A percentile compares a stretch with the other conserved stretches of the same genome.
Evolutionary conservation across 2,888 invertebrate species (phyloP).

Genomic region (Drosophila multiciliata): DNA sequence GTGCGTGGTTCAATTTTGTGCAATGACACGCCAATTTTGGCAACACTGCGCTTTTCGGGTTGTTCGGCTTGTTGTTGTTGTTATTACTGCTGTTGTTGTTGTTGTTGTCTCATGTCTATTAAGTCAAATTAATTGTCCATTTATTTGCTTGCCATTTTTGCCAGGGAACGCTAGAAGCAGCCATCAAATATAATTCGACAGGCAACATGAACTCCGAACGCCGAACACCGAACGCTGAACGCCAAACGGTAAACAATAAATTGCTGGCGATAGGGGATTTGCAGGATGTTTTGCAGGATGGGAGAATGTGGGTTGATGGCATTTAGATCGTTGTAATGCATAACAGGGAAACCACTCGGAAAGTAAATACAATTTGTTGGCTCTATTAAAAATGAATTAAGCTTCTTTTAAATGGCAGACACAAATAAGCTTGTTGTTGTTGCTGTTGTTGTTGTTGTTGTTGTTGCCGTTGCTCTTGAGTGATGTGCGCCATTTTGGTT

Average conservation of each 20-base stretch:
- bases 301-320: not conserved
- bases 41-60: constrained; percentile 28
- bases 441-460: constrained; percentile 19
- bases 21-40: constrained; percentile 52
- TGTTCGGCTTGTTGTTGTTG: not conserved
- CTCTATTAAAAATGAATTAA: constrained; percentile 76
- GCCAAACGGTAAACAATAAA: constrained; percentile 28
- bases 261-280: not conserved
- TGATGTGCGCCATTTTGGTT: constrained; percentile 76
- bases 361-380: constrained; percentile 70
- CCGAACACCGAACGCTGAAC: constrained; percentile 3
- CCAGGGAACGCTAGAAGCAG: constrained; percentile 43
- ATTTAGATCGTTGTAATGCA: constrained; percentile 15
- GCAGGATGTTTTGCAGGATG: not conserved
- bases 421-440: constrained; percentile 1
- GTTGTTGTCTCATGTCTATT: constrained; percentile 67
- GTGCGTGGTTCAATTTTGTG: constrained; percentile 55
- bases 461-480: constrained; percentile 19
- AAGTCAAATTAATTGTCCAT: constrained; percentile 79
- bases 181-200: constrained; percentile 79
- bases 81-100: constrained; percentile 9
- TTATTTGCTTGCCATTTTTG: constrained; percentile 71
- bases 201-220: constrained; percentile 62
- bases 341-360: constrained; percentile 59
- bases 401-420: constrained; percentile 54